Base-by-base conservation (phyloP, 2,888 invertebrate genomes). In the Melinaea menophilus region DNA sequence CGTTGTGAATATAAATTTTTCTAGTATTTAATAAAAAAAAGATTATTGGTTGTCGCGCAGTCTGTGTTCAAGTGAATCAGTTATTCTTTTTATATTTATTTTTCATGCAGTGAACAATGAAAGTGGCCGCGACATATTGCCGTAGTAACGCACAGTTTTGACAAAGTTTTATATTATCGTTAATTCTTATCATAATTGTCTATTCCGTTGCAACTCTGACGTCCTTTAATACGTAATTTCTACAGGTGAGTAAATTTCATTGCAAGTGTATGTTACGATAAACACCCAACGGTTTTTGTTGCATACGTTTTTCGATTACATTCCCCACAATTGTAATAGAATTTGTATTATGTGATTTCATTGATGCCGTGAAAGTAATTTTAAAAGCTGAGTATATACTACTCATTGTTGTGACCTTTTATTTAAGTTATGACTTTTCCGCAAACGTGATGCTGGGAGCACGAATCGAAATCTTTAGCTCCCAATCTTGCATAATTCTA, bases 161-260 rank as follows among this genome's bases (percentile, higher is more conserved):
- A 77, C 75, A 74, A 79, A 80, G 77, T 79, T 78, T 81, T 74
- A 71, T 57, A 61, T 79, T 79, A 79, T 76, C 79, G 69, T 62
- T 69, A 66, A 77, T 72, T 76, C 75, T 82, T 84, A 84, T 80
- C 81, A 73, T 74, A 77, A 78, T 73, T 76, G 75, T 71, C 82
- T 81, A 79, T 81, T 83, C 78, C 73, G 75, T 77, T 75, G 77
- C 72, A 74, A 75, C 77, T 63, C 48, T 56, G 76, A 78, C 78
- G 75, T 78, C 72, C 67, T 66, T 70, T 68, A 73, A 66, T 73
- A 75, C 78, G 72, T 79, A 79, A 78, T 76, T 74, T 72, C 69
- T 67, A 65, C 73, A 79, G 82, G 86, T 86, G 72, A 85, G 84
- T 68, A 51, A 54, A 57, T 59, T 68, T 65, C 48, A 54, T 22